These are phyloP conservation scores for Pseudomyrmex gracilis DNA, from an alignment of 1,140 invertebrate species.

Conservation along the genomic window DNA sequence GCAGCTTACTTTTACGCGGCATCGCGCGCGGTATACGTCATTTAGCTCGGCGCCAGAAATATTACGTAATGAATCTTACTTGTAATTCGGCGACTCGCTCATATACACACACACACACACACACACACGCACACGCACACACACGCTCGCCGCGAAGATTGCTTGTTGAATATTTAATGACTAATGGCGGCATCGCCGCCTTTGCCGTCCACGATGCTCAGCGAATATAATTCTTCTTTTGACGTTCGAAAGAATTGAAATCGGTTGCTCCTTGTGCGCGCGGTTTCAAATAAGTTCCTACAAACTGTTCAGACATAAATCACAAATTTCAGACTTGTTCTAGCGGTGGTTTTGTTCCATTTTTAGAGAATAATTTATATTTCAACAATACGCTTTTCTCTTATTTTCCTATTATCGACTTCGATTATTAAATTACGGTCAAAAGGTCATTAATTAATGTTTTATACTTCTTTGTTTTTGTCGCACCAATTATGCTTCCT, in stretches of 20 bases:
- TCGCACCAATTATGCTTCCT: no score
- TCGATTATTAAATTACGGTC: no score
- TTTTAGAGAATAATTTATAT: no score
- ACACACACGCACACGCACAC: no score
- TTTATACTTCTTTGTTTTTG: no score
- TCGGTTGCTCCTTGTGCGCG: slow-evolving; percentile 2
- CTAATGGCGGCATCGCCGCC: neutral
- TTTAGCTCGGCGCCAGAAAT: slow-evolving; percentile 17
- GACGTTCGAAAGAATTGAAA: slow-evolving; percentile 26
- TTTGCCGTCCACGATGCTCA: slow-evolving; percentile 13
- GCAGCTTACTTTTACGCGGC: neutral
- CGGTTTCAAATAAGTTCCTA: slow-evolving; percentile 26
- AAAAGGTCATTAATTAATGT: no score
- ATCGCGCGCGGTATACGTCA: neutral
- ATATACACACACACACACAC: no score
- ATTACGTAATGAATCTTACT: slow-evolving; percentile 49
- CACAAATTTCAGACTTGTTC: slow-evolving; percentile 2
- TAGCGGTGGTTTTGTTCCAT: neutral
- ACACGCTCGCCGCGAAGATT: slow-evolving; percentile 23
- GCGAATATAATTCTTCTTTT: slow-evolving; percentile 50
- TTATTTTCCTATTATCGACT: no score
- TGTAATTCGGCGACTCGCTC: slow-evolving; percentile 3
- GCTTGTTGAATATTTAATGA: slow-evolving; percentile 47
- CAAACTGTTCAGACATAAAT: slow-evolving; percentile 3
- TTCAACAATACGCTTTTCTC: no score